Evolutionary conservation across 2,888 invertebrate species (phyloP).

Genomic region (Drepana falcataria): DNA sequence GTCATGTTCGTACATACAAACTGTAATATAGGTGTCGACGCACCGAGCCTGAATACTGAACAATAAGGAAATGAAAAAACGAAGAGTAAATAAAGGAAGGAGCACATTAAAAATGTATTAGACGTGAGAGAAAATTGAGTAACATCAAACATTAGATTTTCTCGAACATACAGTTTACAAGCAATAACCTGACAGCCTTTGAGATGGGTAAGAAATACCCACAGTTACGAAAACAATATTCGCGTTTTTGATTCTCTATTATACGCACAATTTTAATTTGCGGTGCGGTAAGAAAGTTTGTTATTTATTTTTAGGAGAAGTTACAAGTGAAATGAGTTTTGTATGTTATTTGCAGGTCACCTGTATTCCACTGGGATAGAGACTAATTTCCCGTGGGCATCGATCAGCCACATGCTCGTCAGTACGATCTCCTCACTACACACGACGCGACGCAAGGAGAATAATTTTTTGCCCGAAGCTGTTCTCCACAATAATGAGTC

Average conservation of each 20-base stretch:
- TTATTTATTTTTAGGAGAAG: background rate
- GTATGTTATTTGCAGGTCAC: background rate
- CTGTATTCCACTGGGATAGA: conserved; percentile 11
- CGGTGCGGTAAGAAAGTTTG: too few relatives aligned
- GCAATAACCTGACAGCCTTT: conserved; percentile 1
- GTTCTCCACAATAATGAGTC: conserved; percentile 70
- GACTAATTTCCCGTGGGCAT: conserved; percentile 2
- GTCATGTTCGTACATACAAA: background rate
- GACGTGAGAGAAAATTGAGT: background rate
- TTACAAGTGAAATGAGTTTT: background rate
- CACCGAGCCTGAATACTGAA: conserved; percentile 1
- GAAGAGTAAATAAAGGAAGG: background rate
- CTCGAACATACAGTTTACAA: background rate
- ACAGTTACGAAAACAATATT: background rate
- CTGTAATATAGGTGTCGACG: conserved; percentile 2
- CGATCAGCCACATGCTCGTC: conserved; percentile 38
- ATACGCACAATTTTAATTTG: background rate
- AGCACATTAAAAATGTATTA: background rate
- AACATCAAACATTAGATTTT: background rate
- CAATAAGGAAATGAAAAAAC: conserved; percentile 1
- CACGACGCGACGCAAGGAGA: conserved; percentile 39
- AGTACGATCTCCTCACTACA: conserved; percentile 38
- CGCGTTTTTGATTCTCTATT: background rate
- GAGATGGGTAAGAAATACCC: background rate
- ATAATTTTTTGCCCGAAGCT: conserved; percentile 60